Evolutionary conservation across 2,888 invertebrate species (phyloP).

Genomic region (Drosophila pseudotakahashii): DNA sequence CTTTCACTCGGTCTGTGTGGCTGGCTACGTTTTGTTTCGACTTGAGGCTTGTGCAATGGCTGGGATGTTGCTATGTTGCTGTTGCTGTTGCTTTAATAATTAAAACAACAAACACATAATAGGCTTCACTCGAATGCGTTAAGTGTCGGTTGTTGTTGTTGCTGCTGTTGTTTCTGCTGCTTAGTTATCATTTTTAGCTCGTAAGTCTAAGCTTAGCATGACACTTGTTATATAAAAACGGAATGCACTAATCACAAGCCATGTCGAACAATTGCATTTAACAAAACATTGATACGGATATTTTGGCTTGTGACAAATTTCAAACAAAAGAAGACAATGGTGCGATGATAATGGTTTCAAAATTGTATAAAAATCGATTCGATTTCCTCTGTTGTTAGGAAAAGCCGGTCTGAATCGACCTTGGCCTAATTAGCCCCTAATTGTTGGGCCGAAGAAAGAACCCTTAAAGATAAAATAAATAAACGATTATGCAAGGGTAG

Average conservation of each 20-base stretch:
- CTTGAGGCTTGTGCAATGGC: constrained; percentile 65
- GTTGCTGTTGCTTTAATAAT: constrained; percentile 53
- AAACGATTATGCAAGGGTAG: neutral
- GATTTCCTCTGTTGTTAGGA: constrained; percentile 35
- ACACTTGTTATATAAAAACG: constrained; percentile 71
- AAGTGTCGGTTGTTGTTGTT: constrained; percentile 41
- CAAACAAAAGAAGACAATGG: constrained; percentile 12
- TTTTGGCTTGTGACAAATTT: constrained; percentile 9
- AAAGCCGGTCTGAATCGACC: constrained; percentile 14
- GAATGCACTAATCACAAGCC: constrained; percentile 48
- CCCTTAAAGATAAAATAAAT: neutral
- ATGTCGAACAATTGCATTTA: constrained; percentile 35
- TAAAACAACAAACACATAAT: constrained; percentile 64
- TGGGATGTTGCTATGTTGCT: constrained; percentile 20
- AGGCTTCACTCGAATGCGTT: constrained; percentile 63
- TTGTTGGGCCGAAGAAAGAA: constrained; percentile 16
- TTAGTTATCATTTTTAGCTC: constrained; percentile 24
- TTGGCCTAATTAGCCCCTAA: constrained; percentile 50
- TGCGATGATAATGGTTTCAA: constrained; percentile 21
- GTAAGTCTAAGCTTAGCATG: constrained; percentile 64
- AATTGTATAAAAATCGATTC: constrained; percentile 52
- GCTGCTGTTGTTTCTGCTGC: constrained; percentile 18
- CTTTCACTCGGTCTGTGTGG: constrained; percentile 37
- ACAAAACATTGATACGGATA: constrained; percentile 5
- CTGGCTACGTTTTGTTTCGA: constrained; percentile 58